Evolutionary conservation across 2,888 invertebrate species (phyloP), one percentile per base, ranked within the genome.

Genomic region (Dorcus hopei): DNA sequence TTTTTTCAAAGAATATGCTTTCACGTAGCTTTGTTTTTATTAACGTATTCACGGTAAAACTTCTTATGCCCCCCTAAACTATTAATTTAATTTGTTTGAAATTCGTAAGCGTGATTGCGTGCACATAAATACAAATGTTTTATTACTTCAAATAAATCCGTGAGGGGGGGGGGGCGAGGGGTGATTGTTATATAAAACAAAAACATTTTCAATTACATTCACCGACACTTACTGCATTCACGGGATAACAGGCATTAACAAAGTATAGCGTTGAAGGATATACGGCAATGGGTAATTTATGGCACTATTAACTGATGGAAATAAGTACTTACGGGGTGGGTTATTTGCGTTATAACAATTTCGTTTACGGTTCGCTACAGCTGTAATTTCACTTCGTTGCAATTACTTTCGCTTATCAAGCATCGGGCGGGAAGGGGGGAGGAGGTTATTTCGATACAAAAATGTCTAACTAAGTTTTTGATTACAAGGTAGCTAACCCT

Each of bases 301-400:
- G 45, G 9, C 14, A 16, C 45, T 45, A 45, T 45, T 33, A 45
- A 45, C 9, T 6, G 9, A 11, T n/a, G 9, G 45, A 11, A 45
- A 45, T 45, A 45, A 19, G 9, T 45, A 45, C 45, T 45, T 45
- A 45, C 16, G 19, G 23, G 45, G 14, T 19, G 23, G 45, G 14
- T 19, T 45, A 45, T 45, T 45, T 45, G 19, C 19, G 45, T 45
- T 45, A 45, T 45, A 45, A 45, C 45, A 16, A 45, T 45, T 45
- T 45, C 45, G 45, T 45, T 45, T 45, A 50, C 19, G 26, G 16
- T 50, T 11, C 50, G 14, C 39, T 50, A 50, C 50, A 50, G 19
- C 39, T 11, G 50, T 50, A 39, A 50, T 39, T 50, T 50, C 50
- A 19, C 39, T 50, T 50, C 38, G 40, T 26, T 50, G 16, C 50